Base-by-base conservation (phyloP, 2,113 vertebrate genomes). In the Mus spicilegus region DNA sequence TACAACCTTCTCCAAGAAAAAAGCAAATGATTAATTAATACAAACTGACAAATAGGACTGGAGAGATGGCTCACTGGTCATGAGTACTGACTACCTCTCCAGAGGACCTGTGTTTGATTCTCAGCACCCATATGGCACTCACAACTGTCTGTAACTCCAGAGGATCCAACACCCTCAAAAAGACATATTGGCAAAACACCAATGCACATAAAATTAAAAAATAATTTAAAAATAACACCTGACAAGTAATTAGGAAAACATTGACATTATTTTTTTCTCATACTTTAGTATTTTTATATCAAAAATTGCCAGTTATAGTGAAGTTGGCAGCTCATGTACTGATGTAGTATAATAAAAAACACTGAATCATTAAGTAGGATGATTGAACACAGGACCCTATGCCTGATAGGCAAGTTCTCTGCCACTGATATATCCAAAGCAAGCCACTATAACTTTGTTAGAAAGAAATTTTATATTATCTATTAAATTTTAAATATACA, bases 401-500 rank as follows among this genome's bases (percentile, higher is more conserved):
- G 22, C 24, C 4, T 28, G 58, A 20, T 42, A 63, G 24, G 13
- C n/a, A 63, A 63, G n/a, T 42, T 30, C 22, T 63, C 14, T 84
- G 24, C 58, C 61, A 17, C 26, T 46, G 82, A 85, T 63, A 63
- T 65, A 65, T 30, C 26, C 8, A 28, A 16, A 65, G 39, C n/a
- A 16, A 65, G 39, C n/a, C 39, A 61, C 19, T 87, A 19, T 39
- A 61, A 78, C 20, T 28, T 65, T 36, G 86, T 89, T 49, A 69
- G 63, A 88, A 36, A 94, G 7, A 65, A 90, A 76, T 94, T 93
- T 91, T 91, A 16, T n/a, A 77, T 12, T 72, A 82, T n/a, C n/a
- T 65, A 30, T 70, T 78, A 89, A 65, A 77, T 73, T 88, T 85
- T 86, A 85, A 95, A n/a, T 94, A 24, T 42, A 5, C 8, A 51